Evolutionary conservation across 1,140 invertebrate species (phyloP).

Genomic region (Muscidifurax raptorellus): DNA sequence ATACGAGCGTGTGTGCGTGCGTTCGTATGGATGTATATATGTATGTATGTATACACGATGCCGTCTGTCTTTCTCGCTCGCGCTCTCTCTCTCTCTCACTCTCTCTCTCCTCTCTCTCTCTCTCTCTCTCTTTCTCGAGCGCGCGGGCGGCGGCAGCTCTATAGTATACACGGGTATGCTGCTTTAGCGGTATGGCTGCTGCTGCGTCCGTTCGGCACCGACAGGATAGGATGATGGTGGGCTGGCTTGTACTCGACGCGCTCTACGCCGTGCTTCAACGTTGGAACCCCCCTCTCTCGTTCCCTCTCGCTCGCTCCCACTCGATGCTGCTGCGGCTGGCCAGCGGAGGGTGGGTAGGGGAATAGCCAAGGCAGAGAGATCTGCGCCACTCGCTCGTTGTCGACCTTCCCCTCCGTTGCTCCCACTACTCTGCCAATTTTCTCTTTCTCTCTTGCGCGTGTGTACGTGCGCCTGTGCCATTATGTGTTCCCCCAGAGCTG

Average conservation of each 20-base stretch:
- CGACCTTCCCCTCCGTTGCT: background rate
- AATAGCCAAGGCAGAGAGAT: background rate
- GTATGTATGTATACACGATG: background rate
- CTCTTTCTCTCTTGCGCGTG: slow-evolving; percentile 51
- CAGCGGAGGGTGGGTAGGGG: background rate
- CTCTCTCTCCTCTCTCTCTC: background rate
- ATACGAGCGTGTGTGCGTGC: background rate
- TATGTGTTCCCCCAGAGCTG: background rate
- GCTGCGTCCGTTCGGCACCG: background rate
- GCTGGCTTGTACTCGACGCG: slow-evolving; percentile 1
- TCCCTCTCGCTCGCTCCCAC: background rate
- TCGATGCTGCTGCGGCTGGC: background rate
- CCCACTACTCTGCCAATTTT: background rate
- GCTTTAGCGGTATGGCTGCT: background rate
- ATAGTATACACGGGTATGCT: background rate
- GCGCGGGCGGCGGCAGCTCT: background rate
- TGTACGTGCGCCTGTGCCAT: background rate
- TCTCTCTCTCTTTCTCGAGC: background rate
- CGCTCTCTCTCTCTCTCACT: background rate
- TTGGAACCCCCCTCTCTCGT: background rate
- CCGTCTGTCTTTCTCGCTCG: background rate
- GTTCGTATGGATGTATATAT: background rate
- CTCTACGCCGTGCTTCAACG: background rate
- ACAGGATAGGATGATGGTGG: background rate
- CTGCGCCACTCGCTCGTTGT: background rate